phyloP scores from a whole-genome alignment of 2,888 invertebrate genomes.

The Chrysodeixis includens region DNA sequence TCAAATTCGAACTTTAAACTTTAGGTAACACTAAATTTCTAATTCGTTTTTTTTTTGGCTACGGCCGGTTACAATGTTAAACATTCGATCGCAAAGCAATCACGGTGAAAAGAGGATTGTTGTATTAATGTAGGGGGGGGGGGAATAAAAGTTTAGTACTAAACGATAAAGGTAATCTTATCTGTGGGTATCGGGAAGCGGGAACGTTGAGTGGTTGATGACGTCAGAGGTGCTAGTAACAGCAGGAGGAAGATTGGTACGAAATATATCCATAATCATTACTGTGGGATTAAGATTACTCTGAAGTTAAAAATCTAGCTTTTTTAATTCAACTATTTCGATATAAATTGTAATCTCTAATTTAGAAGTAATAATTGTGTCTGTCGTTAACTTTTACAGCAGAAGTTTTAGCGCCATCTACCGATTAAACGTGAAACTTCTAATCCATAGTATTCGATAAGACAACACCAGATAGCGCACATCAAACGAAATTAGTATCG shows the following conservation, averaged over 20 bases:
- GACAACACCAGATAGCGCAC: neutral
- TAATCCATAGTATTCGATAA: neutral
- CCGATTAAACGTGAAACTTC: neutral
- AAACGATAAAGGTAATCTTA: conserved; percentile 51
- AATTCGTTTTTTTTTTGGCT: too few species aligned
- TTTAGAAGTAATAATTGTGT: too few species aligned
- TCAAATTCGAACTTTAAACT: too few species aligned
- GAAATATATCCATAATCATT: neutral
- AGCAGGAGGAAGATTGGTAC: neutral
- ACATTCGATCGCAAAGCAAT: conserved; percentile 26
- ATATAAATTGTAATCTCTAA: too few species aligned
- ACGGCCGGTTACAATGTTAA: neutral
- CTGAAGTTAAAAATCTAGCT: too few species aligned
- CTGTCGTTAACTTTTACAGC: too few species aligned
- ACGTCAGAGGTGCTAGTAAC: conserved; percentile 38
- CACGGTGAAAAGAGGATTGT: conserved; percentile 27
- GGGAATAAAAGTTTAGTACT: conserved; percentile 41
- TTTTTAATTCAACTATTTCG: too few species aligned
- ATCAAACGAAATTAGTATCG: conserved; percentile 2
- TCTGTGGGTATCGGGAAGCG: conserved; percentile 49
- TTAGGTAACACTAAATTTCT: too few species aligned
- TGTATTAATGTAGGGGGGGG: conserved; percentile 26
- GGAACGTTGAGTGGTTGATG: conserved; percentile 47
- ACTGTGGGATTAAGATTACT: neutral
- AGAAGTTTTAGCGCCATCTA: conserved; percentile 47